Evolutionary conservation across 37 sponge, comb jelly and placozoan species (phyloP), one percentile per base, ranked within the genome.

Genomic region (Ianthella basta): DNA sequence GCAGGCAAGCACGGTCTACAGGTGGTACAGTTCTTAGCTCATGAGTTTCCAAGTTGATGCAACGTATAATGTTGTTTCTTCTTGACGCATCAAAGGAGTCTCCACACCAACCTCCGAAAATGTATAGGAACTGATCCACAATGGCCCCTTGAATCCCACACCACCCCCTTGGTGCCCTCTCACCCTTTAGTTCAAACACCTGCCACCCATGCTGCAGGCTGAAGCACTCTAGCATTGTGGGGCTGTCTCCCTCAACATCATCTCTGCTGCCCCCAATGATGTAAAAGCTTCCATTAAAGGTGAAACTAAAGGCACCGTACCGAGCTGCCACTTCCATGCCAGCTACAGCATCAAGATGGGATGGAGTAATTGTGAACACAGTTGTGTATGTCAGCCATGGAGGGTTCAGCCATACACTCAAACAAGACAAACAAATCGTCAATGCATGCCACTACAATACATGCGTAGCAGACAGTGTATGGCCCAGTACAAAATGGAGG

Each of bases 271-370:
- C 78, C 5, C 78, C 78, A 36, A 75, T 18, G 12, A 75, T 19
- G 38, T 53, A 75, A 24, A 75, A 75, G 23, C 10, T 4, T 15
- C 37, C 53, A 36, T 75, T 44, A 24, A 39, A 36, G 16, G 37
- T 50, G 54, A 75, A 75, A 19, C 78, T 50, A 41, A 75, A 75
- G 20, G 53, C 20, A 40, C 78, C 78, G 40, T 75, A 75, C 37
- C 54, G 78, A 40, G 78, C 50, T 44, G 50, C 50, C 8, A 44
- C 50, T 8, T 44, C 6, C 8, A 10, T 8, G 50, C 8, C 50
- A 44, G 8, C 50, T 44, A 44, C 3, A 44, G 50, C 8, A 44
- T 3, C 6, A 44, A n/a, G n/a, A 44, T 8, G 8, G 50, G 50
- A 44, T 44, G 50, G 50, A 44, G 50, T 44, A 44, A 44, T 44